These are phyloP conservation scores for Uropsilus gracilis DNA, from an alignment of 2,113 vertebrate genomes.

Conservation along the genomic window DNA sequence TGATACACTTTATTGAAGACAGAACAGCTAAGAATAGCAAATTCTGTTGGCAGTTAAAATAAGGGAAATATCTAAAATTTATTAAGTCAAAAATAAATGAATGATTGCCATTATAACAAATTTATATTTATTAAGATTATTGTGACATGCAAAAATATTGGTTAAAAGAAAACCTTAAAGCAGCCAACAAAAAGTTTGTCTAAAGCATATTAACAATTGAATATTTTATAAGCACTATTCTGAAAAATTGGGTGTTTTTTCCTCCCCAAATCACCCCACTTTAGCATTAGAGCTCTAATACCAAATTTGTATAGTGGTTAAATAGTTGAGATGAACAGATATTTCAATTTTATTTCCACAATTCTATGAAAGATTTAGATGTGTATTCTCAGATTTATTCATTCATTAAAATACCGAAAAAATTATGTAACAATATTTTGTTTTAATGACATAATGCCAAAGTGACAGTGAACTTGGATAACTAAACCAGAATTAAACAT, in stretches of 20 bases:
- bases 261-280: not conserved
- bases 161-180: conserved; percentile 4
- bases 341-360: conserved; percentile 22
- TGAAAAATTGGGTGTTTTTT: not conserved
- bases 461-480: not conserved
- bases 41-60: conserved; percentile 76
- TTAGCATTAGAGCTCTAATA: conserved; percentile 20
- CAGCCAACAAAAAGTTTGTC: conserved; percentile 59
- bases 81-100: conserved; percentile 55
- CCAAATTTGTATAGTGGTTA: not conserved
- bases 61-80: conserved; percentile 69
- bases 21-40: conserved; percentile 73
- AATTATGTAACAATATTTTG: not conserved
- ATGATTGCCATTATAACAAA: conserved; percentile 59
- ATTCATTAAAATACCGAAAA: not conserved
- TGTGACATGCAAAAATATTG: conserved; percentile 41
- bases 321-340: not conserved
- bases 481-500: not conserved
- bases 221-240: not conserved
- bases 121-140: conserved; percentile 13
- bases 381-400: not conserved
- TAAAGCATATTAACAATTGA: conserved; percentile 34
- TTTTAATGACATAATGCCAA: not conserved
- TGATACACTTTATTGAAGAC: conserved; percentile 81
- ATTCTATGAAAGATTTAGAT: not conserved